Evolutionary conservation across 2,113 vertebrate genomes (phyloP).

Genomic region (Ophthalmolycus amberensis): DNA sequence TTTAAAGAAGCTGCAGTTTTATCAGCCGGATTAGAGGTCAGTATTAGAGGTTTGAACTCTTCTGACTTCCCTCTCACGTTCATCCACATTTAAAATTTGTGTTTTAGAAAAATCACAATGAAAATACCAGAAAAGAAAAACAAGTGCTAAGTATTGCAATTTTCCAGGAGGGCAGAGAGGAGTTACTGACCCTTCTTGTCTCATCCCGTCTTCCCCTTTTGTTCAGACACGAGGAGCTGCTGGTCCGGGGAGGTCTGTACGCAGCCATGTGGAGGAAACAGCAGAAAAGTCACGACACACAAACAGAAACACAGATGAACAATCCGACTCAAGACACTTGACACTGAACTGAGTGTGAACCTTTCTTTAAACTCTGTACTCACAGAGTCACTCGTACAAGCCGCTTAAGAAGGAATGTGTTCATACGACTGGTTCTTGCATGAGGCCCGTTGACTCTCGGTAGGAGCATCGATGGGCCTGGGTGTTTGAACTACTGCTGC

Average conservation of each 20-base stretch:
- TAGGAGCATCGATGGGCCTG: too few relatives aligned
- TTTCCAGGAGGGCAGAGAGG: too few relatives aligned
- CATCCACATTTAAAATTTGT: neutral
- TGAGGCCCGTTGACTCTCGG: too few relatives aligned
- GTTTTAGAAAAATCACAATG: neutral
- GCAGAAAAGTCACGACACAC: slow-evolving; percentile 65
- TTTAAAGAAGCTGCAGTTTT: neutral
- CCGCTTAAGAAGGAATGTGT: too few relatives aligned
- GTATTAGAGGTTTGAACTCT: neutral
- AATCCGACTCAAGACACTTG: neutral
- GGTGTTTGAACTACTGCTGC: neutral
- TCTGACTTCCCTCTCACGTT: neutral
- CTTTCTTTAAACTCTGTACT: neutral
- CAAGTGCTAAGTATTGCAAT: neutral
- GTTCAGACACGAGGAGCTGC: slow-evolving; percentile 88
- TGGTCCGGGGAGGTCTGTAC: slow-evolving; percentile 85
- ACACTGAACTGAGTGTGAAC: neutral
- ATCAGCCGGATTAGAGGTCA: neutral
- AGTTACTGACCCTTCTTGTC: neutral
- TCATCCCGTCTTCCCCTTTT: neutral
- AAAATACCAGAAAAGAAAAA: neutral
- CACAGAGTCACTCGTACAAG: too few relatives aligned
- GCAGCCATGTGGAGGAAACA: slow-evolving; percentile 92
- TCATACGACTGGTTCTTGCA: too few relatives aligned
- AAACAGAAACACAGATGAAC: slow-evolving; percentile 5